Evolutionary conservation across 2,888 invertebrate genomes (phyloP).

Genomic region (Alloplasta piceator): DNA sequence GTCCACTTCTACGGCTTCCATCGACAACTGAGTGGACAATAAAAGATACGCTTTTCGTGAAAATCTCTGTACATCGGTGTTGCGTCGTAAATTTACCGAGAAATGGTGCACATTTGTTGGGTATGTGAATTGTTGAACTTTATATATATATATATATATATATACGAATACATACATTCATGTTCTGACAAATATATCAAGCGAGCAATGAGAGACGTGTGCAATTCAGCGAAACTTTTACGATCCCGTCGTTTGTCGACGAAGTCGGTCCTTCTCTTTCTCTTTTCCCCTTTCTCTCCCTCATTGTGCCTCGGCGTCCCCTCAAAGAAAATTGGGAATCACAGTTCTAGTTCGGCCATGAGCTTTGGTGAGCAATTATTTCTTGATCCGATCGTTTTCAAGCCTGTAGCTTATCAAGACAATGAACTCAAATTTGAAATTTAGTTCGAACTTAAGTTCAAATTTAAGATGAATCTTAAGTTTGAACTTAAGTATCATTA

Average conservation of each 20-base stretch:
- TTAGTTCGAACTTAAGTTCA: too few species aligned
- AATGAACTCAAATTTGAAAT: too few species aligned
- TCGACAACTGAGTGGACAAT: constrained; percentile 6
- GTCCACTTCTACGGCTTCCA: neutral
- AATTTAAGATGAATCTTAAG: too few species aligned
- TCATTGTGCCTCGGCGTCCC: neutral
- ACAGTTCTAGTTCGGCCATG: neutral
- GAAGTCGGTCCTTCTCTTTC: neutral
- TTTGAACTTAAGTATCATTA: too few species aligned
- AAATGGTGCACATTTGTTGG: neutral
- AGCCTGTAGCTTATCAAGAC: too few species aligned
- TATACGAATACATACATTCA: neutral
- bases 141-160: neutral
- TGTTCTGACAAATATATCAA: neutral
- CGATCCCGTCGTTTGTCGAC: constrained; percentile 30
- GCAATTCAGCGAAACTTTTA: constrained; percentile 36
- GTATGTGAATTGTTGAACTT: neutral
- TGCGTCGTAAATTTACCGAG: constrained; percentile 46
- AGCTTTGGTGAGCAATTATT: constrained; percentile 43
- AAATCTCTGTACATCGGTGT: constrained; percentile 46
- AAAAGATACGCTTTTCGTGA: constrained; percentile 41
- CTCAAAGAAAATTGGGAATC: constrained; percentile 31
- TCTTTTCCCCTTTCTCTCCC: neutral
- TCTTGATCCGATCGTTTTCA: constrained; percentile 41
- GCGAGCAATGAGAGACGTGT: constrained; percentile 18